Percentiles rank a stretch among this genome's conserved stretches.
These are phyloP conservation scores for Dendrophyllia cribrosa DNA, from an alignment of 64 coral and sea anemone genomes.

Conservation along the genomic window DNA sequence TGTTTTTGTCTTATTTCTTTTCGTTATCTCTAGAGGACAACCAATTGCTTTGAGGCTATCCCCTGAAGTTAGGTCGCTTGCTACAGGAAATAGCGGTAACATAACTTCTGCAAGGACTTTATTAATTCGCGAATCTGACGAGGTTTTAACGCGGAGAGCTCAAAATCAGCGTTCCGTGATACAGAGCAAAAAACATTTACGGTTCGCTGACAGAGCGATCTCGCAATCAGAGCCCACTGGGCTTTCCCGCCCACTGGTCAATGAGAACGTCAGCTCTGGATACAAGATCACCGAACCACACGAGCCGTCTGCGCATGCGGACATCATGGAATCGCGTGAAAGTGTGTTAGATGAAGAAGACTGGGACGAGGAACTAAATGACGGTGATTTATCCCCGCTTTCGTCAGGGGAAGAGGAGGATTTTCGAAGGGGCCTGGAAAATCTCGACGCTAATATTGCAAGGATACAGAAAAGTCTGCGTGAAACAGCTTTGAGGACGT, in stretches of 20 bases:
- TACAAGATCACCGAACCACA: background rate
- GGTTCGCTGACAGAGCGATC: background rate
- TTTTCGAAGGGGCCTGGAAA: slow-evolving; percentile 57
- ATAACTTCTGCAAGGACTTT: background rate
- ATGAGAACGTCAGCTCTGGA: no score
- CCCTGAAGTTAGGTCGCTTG: background rate
- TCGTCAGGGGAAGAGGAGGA: slow-evolving; percentile 72
- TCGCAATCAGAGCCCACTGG: background rate
- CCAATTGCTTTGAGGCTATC: background rate
- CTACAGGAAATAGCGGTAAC: background rate
- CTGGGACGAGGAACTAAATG: slow-evolving; percentile 5
- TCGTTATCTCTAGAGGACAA: slow-evolving; percentile 14
- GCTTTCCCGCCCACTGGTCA: background rate
- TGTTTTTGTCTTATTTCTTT: background rate
- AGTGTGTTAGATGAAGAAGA: background rate
- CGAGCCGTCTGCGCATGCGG: background rate
- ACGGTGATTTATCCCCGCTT: slow-evolving; percentile 57
- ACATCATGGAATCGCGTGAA: background rate
- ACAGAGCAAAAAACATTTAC: slow-evolving; percentile 35
- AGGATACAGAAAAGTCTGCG: slow-evolving; percentile 78
- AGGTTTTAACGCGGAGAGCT: background rate
- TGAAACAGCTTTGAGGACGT: slow-evolving; percentile 55
- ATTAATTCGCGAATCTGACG: background rate
- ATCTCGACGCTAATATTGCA: slow-evolving; percentile 71
- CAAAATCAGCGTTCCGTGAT: background rate